Base-by-base conservation (phyloP, 2,888 invertebrate species). In the Microdon myrmicae region DNA sequence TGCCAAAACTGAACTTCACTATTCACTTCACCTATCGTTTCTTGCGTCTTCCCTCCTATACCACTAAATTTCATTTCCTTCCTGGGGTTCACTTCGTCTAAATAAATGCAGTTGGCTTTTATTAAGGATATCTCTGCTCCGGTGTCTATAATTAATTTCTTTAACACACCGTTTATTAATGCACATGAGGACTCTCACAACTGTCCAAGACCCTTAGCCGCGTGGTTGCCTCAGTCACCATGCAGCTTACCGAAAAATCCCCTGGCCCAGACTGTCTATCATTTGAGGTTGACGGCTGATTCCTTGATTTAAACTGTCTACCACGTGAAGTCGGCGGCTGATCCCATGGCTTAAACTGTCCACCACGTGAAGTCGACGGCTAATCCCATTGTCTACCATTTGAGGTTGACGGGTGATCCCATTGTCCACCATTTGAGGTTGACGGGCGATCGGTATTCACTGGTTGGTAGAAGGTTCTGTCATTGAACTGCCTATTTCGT, bases 131-230 rank as follows among this genome's bases (percentile, higher is more conserved):
- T 23, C 9, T 45, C 28, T 5, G 28, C 28, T 16, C 45, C 34
- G 8, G 34, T 34, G n/a, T 26, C 43, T 19, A 43, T 13, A 8
- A 43, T 43, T 9, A 44, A 12, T 22, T 22, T 28, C 3, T 28
- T 19, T 19, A 43, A 14, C 23, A 28, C 43, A 4, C 8, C 35
- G 17, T 35, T 22, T 2, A 12, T 25, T 5, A 25, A n/a, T n/a
- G n/a, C n/a, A n/a, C n/a, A n/a, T n/a, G n/a, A n/a, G 23, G 23
- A 17, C 25, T 32, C 32, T 32, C 32, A 12, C 9, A 32, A 14
- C 28, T 44, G 22, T 44, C 44, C n/a, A 43, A 31, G 20, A 32
- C 19, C 14, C 23, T 43, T 9, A 31, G 31, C 43, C 31, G 31
- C 22, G 4, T 9, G n/a, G 31, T 9, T 31, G 43, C 22, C 32